phyloP scores from a whole-genome alignment of 2,797 vertebrate species.

The Dicrostonyx torquatus region DNA sequence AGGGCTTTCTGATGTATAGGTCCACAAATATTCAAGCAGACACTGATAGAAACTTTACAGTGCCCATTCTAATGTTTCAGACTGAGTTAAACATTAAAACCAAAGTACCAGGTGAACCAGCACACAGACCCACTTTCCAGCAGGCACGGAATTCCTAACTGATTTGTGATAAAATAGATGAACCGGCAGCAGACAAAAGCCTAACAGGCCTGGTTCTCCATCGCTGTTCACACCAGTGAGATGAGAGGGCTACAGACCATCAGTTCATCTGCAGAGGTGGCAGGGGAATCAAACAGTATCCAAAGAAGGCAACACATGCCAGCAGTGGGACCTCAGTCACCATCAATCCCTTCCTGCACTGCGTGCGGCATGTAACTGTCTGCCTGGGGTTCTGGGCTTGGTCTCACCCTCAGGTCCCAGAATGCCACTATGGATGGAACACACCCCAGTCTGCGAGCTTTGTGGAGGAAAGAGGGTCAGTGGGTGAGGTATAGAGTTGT shows the following conservation, averaged over 20 bases:
- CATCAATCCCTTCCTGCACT: not conserved
- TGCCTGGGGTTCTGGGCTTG: not conserved
- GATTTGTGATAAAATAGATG: not conserved
- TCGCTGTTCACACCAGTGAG: not conserved
- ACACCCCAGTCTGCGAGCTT: not conserved
- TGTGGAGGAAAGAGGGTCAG: not conserved
- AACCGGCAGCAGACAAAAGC: not conserved
- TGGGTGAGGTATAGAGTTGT: not conserved
- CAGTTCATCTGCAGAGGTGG: not conserved
- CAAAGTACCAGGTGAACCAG: not conserved
- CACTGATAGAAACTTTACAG: not conserved
- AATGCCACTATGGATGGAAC: not conserved
- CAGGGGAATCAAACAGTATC: not conserved
- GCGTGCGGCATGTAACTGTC: no score
- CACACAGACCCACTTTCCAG: not conserved
- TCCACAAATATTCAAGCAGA: not conserved
- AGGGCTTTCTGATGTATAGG: not conserved
- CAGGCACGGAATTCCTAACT: not conserved
- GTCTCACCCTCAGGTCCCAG: accelerated
- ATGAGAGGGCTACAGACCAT: not conserved
- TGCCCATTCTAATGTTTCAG: not conserved
- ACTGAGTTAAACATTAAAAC: not conserved
- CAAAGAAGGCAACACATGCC: not conserved
- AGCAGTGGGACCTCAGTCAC: not conserved
- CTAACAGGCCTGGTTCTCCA: not conserved